These are phyloP conservation scores for Gobionotothen gibberifrons DNA, from an alignment of 2,797 vertebrate genomes.

Conservation along the genomic window DNA sequence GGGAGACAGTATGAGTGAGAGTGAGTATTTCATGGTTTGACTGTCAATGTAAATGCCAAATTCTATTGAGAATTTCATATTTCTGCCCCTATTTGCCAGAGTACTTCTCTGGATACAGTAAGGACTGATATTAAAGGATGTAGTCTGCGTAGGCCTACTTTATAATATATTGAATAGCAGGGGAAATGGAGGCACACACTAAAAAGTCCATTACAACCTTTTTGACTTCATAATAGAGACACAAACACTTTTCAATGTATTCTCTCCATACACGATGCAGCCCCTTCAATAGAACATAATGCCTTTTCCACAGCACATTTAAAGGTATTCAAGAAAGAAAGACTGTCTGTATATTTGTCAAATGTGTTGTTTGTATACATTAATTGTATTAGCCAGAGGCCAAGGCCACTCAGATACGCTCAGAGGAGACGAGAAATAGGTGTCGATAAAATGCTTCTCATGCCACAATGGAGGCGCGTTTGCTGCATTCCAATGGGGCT, in stretches of 20 bases:
- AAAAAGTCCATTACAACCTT: conserved; percentile 42
- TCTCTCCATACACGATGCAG: conserved; percentile 30
- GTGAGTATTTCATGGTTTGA: conserved; percentile 64
- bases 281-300: conserved; percentile 19
- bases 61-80: conserved; percentile 56
- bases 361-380: conserved; percentile 15
- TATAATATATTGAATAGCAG: conserved; percentile 37
- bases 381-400: conserved; percentile 49
- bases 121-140: conserved; percentile 39
- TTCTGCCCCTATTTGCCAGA: conserved; percentile 46
- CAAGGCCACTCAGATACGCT: conserved; percentile 61
- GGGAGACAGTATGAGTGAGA: conserved; percentile 28
- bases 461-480: conserved; percentile 46
- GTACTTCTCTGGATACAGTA: conserved; percentile 37
- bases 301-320: conserved; percentile 30
- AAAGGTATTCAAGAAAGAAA: conserved; percentile 17
- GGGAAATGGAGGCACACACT: conserved; percentile 21
- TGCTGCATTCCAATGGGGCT: conserved; percentile 59
- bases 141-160: conserved; percentile 25
- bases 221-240: conserved; percentile 35
- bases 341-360: conserved; percentile 16
- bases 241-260: conserved; percentile 23
- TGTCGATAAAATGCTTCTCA: conserved; percentile 53
- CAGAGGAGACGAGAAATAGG: conserved; percentile 54
- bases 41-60: conserved; percentile 70